These are phyloP conservation scores for Eupleurogrammus muticus DNA, from an alignment of 2,797 vertebrate genomes.

Conservation along the genomic window DNA sequence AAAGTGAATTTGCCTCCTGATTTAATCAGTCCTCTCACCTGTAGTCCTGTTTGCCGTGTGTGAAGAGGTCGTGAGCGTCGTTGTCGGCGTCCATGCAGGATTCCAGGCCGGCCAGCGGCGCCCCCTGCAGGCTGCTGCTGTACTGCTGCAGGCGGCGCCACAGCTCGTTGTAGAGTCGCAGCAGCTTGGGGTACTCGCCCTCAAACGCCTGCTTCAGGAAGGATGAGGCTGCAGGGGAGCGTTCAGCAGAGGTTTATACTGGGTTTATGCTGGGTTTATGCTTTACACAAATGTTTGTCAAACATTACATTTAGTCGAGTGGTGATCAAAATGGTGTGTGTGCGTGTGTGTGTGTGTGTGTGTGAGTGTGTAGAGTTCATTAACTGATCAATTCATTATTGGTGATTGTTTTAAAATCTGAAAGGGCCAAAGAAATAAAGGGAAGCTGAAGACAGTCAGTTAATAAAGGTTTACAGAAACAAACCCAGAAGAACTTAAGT, in stretches of 20 bases:
- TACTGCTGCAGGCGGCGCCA: slow-evolving; percentile 98
- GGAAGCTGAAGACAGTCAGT: not conserved
- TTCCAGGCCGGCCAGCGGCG: slow-evolving; percentile 85
- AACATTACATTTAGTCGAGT: too few relatives aligned
- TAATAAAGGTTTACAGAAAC: not conserved
- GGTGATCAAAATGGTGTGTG: too few relatives aligned
- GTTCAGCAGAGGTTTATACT: not conserved
- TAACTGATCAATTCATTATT: too few relatives aligned
- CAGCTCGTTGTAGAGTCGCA: slow-evolving; percentile 95
- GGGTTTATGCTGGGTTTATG: too few relatives aligned
- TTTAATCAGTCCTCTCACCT: slow-evolving; percentile 89
- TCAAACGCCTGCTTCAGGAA: slow-evolving; percentile 97
- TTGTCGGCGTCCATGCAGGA: slow-evolving; percentile 82
- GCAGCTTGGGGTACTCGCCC: slow-evolving; percentile 95
- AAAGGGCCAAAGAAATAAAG: not conserved
- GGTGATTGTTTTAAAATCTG: too few relatives aligned
- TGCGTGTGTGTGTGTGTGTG: too few relatives aligned
- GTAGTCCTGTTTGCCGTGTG: slow-evolving; percentile 87
- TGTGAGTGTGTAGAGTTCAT: too few relatives aligned
- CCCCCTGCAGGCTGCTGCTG: slow-evolving; percentile 89
- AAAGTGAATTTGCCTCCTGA: too few relatives aligned
- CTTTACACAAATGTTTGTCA: too few relatives aligned
- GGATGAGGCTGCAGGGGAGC: slow-evolving; percentile 83
- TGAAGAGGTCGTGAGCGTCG: slow-evolving; percentile 90
- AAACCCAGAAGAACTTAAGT: too few relatives aligned